These are phyloP conservation scores for Polymixis lichenea DNA, from an alignment of 2,888 invertebrate species.

Conservation along the genomic window DNA sequence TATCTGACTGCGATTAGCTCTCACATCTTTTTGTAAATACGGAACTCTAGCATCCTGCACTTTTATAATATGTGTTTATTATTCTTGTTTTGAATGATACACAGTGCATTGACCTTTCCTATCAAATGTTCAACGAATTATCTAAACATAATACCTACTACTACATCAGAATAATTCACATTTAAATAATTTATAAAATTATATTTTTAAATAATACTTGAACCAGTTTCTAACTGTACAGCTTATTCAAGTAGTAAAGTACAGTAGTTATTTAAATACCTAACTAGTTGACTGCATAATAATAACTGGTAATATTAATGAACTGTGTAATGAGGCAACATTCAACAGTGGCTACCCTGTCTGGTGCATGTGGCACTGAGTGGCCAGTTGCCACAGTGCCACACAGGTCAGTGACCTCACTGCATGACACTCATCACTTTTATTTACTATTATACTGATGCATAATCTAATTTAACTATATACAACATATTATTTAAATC, in stretches of 20 bases:
- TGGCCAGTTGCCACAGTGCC: not conserved
- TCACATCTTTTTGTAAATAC: not conserved
- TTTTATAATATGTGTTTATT: not conserved
- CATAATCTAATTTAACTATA: not conserved
- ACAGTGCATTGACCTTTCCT: constrained; percentile 25
- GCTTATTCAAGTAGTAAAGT: constrained; percentile 1
- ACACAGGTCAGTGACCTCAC: not conserved
- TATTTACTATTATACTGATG: not conserved
- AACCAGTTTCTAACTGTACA: constrained; percentile 14
- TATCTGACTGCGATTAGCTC: not conserved
- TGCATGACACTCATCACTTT: not conserved
- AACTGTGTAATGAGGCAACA: constrained; percentile 18
- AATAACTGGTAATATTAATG: constrained; percentile 3
- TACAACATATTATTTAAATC: not conserved
- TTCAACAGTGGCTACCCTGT: not conserved
- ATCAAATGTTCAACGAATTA: not conserved
- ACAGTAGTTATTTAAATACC: constrained; percentile 33
- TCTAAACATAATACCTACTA: not conserved
- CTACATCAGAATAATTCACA: not conserved
- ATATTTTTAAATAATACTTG: not conserved
- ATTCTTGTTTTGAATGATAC: constrained; percentile 8
- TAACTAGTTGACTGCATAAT: constrained; percentile 2
- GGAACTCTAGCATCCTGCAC: constrained; percentile 5
- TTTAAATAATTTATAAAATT: constrained; percentile 5
- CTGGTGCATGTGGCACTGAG: not conserved